These are phyloP conservation scores for Cephus runcator DNA, from an alignment of 2,888 invertebrate genomes.

Conservation along the genomic window DNA sequence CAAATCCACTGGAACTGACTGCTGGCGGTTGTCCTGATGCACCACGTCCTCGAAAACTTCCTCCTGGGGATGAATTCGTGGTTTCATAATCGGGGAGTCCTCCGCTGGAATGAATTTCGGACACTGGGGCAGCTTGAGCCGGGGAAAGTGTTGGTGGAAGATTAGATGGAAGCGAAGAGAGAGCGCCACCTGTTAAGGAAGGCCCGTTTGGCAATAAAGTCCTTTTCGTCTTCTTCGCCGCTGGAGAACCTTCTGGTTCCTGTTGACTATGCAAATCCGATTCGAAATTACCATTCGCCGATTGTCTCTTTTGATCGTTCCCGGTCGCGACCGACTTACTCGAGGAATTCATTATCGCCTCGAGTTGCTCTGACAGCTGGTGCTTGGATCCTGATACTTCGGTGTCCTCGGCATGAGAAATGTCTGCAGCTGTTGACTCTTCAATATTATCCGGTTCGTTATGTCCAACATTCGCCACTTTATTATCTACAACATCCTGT, in stretches of 20 bases:
- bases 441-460: background rate
- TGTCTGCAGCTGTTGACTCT: background rate
- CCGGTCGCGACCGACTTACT: conserved; percentile 15
- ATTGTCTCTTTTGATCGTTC: conserved; percentile 45
- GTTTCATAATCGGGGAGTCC: conserved; percentile 49
- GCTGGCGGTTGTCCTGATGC: conserved; percentile 20
- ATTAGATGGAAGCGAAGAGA: conserved; percentile 9
- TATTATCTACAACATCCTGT: background rate
- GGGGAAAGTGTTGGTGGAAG: conserved; percentile 28
- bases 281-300: conserved; percentile 42
- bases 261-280: conserved; percentile 25
- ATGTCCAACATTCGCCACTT: background rate
- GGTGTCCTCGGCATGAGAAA: background rate
- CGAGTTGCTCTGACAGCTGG: conserved; percentile 50
- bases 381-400: conserved; percentile 34
- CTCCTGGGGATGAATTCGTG: conserved; percentile 25
- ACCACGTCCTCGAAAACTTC: conserved; percentile 43
- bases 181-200: conserved; percentile 22
- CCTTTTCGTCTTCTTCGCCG: conserved; percentile 36
- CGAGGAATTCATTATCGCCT: conserved; percentile 47
- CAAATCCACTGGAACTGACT: conserved; percentile 42
- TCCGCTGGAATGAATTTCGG: conserved; percentile 39
- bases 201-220: conserved; percentile 46
- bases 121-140: conserved; percentile 15
- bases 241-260: conserved; percentile 27